These are phyloP conservation scores for Blomia tropicalis DNA, from an alignment of 2,888 invertebrate genomes.

Conservation along the genomic window DNA sequence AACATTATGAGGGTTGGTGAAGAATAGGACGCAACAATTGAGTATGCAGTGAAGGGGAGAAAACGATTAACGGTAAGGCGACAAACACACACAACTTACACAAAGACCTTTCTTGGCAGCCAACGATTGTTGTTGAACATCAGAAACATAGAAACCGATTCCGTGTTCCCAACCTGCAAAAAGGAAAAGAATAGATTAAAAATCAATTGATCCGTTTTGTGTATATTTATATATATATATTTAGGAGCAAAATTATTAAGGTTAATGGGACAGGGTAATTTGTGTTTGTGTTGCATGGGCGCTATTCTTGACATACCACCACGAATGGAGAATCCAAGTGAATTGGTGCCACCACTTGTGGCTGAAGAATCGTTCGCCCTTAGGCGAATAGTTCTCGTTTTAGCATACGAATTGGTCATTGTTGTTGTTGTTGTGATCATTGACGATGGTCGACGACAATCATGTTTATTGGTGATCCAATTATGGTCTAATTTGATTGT, in stretches of 20 bases:
- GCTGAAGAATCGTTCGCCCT: conserved; percentile 26
- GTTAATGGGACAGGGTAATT: too few relatives aligned
- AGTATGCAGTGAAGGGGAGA: not conserved
- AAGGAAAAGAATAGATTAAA: not conserved
- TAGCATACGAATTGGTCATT: too few relatives aligned
- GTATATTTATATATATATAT: not conserved
- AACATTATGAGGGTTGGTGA: not conserved
- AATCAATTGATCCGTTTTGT: too few relatives aligned
- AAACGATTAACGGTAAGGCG: not conserved
- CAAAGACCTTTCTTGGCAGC: conserved; percentile 68
- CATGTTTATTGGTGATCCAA: too few relatives aligned
- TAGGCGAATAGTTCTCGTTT: conserved; percentile 27
- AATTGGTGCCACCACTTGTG: too few relatives aligned
- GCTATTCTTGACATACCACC: conserved; percentile 31
- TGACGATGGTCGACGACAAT: not conserved
- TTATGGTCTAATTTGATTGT: too few relatives aligned
- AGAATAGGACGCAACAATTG: not conserved
- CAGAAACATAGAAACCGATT: conserved; percentile 78
- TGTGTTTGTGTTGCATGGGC: too few relatives aligned
- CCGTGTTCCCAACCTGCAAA: conserved; percentile 67
- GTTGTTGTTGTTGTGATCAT: not conserved
- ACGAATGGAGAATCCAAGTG: conserved; percentile 31
- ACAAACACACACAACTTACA: conserved; percentile 43
- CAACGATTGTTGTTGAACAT: conserved; percentile 68
- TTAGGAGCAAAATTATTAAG: not conserved